phyloP scores from a whole-genome alignment of 2,113 vertebrate genomes.

The Puma concolor region DNA sequence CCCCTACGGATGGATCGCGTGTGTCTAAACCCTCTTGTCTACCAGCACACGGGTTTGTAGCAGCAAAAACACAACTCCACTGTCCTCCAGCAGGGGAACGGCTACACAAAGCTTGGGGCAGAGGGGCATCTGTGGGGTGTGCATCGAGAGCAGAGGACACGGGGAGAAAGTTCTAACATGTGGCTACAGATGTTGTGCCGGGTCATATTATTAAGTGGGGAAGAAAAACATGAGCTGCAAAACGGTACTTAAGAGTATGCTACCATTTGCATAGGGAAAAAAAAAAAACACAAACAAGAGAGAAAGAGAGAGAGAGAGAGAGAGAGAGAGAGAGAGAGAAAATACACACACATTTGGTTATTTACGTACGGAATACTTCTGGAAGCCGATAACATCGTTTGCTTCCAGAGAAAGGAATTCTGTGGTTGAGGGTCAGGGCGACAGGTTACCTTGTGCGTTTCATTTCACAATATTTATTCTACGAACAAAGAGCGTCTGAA shows the following conservation, averaged over 20 bases:
- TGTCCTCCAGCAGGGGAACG: no score
- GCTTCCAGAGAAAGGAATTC: neutral
- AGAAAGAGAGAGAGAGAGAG: accelerated
- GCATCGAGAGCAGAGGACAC: neutral
- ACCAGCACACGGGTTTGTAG: no score
- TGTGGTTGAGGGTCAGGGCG: neutral
- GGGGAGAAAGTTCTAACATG: neutral
- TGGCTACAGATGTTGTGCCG: neutral
- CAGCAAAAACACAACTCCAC: neutral
- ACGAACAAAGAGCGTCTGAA: neutral
- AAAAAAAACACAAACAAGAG: no score
- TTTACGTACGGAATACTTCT: neutral
- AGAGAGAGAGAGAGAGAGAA: neutral
- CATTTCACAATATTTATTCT: neutral
- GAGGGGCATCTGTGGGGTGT: accelerated
- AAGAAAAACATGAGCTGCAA: accelerated
- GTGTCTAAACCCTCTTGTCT: neutral
- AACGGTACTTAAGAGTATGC: accelerated
- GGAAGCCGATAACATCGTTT: neutral
- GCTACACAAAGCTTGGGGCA: neutral
- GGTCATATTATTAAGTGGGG: neutral
- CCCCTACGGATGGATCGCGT: accelerated
- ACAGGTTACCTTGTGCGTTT: neutral
- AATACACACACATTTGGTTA: neutral
- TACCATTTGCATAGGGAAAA: no score